A percentile compares a stretch with the other conserved stretches of the same genome.
These are phyloP conservation scores for Nibea coibor DNA, from an alignment of 2,113 vertebrate genomes.

Conservation along the genomic window DNA sequence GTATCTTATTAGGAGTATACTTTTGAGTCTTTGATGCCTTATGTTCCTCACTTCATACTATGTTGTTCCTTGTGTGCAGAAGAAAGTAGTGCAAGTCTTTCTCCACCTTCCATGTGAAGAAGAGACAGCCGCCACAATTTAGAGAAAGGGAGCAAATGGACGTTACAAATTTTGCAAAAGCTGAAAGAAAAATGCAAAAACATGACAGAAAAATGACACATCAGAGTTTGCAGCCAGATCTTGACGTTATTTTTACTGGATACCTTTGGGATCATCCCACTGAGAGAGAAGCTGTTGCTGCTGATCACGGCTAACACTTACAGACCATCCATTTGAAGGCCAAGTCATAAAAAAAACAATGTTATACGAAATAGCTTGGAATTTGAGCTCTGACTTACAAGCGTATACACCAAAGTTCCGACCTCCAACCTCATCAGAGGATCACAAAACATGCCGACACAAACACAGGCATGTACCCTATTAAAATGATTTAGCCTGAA, in stretches of 20 bases:
- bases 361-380: not conserved
- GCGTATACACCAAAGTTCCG: not conserved
- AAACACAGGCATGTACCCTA: not conserved
- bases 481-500: constrained; percentile 1
- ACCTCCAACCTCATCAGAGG: not conserved
- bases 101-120: too few species aligned
- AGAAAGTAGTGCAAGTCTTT: not conserved
- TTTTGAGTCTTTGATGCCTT: not conserved
- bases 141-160: too few species aligned
- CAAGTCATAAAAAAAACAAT: not conserved
- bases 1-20: too few species aligned
- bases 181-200: too few species aligned
- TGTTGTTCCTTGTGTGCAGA: not conserved
- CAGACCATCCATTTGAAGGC: not conserved
- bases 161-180: too few species aligned
- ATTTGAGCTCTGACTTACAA: not conserved
- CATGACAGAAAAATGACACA: too few species aligned
- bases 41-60: too few species aligned
- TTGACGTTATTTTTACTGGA: not conserved
- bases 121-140: too few species aligned
- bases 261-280: not conserved
- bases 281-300: not conserved
- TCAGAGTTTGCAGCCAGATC: too few species aligned
- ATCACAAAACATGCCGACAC: constrained; percentile 1
- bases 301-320: not conserved